Percentiles rank a stretch among this genome's conserved stretches.
phyloP scores from a whole-genome alignment of 2,113 vertebrate species.

The Dendropsophus ebraccatus region DNA sequence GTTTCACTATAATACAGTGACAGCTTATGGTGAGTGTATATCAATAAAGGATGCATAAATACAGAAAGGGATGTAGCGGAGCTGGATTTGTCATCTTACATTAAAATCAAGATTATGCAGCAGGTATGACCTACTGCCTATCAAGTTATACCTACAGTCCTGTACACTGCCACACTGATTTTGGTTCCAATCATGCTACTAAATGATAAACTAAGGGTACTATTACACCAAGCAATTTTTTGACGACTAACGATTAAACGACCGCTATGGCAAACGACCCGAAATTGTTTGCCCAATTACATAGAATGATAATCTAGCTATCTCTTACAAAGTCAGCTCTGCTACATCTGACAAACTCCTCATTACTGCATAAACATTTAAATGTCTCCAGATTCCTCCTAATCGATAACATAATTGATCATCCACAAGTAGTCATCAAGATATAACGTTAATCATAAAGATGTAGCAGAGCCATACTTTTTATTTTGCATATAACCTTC shows the following conservation, averaged over 20 bases:
- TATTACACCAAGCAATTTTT: too few relatives aligned
- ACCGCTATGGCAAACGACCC: too few relatives aligned
- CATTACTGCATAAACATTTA: neutral
- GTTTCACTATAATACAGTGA: neutral
- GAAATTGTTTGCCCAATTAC: too few relatives aligned
- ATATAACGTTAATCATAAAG: neutral
- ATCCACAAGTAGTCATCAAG: neutral
- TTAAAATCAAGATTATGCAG: too few relatives aligned
- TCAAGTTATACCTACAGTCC: too few relatives aligned
- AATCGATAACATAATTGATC: neutral
- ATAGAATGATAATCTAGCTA: too few relatives aligned
- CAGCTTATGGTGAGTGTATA: neutral
- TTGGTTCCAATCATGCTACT: neutral
- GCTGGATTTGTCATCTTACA: neutral
- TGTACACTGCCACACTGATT: neutral
- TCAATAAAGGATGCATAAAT: neutral
- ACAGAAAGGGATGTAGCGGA: neutral
- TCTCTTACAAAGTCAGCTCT: neutral
- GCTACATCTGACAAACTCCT: neutral
- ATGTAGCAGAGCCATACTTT: neutral
- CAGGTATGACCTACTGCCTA: too few relatives aligned
- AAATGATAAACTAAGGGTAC: neutral
- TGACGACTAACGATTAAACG: too few relatives aligned
- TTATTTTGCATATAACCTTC: neutral
- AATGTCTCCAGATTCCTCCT: neutral